Percentiles rank a stretch among this genome's conserved stretches.
These are phyloP conservation scores for Chaetophractus vellerosus DNA, from an alignment of 2,797 vertebrate species.

Conservation along the genomic window DNA sequence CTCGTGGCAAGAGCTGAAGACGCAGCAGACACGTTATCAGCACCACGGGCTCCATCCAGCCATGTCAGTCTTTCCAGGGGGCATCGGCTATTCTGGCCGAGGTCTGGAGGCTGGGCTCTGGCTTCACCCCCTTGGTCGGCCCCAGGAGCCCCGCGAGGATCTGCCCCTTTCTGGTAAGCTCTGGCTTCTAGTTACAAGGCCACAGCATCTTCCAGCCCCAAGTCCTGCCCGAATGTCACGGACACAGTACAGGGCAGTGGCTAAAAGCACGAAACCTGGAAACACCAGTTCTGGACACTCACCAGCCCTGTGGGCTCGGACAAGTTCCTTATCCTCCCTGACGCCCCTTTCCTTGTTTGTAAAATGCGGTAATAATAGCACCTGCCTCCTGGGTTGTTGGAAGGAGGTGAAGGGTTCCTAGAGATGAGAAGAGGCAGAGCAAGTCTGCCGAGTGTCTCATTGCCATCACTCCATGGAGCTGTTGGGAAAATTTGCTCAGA, in stretches of 20 bases:
- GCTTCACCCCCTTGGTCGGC: background rate
- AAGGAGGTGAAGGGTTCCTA: background rate
- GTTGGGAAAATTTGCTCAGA: background rate
- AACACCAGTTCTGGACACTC: background rate
- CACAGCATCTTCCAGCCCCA: background rate
- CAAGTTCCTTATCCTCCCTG: background rate
- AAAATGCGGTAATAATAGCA: background rate
- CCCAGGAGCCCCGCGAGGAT: background rate
- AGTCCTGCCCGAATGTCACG: background rate
- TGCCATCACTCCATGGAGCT: background rate
- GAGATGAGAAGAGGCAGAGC: accelerated
- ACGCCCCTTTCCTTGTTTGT: background rate
- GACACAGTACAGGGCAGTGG: accelerated
- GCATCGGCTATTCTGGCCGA: background rate
- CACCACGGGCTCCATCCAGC: background rate
- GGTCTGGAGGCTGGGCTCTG: background rate
- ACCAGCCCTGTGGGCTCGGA: background rate
- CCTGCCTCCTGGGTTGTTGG: no score
- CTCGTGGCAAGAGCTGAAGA: background rate
- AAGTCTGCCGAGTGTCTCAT: accelerated
- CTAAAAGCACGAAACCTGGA: background rate
- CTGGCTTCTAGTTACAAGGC: background rate
- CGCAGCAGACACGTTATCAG: background rate
- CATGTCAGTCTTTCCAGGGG: background rate
- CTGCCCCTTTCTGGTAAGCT: background rate